phyloP scores from a whole-genome alignment of 2,113 vertebrate species.

The Forbesichthys agassizii region DNA sequence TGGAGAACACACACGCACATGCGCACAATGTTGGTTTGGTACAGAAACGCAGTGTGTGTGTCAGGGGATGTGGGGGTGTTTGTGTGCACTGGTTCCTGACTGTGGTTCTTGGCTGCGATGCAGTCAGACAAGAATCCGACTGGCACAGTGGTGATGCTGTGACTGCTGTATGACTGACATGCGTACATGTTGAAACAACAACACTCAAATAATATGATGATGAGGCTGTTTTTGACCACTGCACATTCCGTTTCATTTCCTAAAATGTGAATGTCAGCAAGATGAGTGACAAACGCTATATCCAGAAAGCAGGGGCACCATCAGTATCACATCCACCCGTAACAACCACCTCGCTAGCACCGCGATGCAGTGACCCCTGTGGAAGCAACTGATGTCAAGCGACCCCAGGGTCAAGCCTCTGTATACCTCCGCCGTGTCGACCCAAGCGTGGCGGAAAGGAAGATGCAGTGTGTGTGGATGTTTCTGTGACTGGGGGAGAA shows the following conservation, averaged over 20 bases:
- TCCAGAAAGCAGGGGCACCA: too few relatives aligned
- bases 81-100: constrained; percentile 34
- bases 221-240: too few relatives aligned
- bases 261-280: neutral
- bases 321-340: too few relatives aligned
- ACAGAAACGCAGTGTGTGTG: constrained; percentile 23
- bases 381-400: too few relatives aligned
- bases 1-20: constrained; percentile 29
- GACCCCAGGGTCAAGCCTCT: too few relatives aligned
- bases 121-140: constrained; percentile 49
- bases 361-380: too few relatives aligned
- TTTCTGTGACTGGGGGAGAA: constrained; percentile 46
- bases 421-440: too few relatives aligned
- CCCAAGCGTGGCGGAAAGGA: neutral
- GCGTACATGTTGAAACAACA: constrained; percentile 3
- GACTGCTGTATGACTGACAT: constrained; percentile 34
- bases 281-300: too few relatives aligned
- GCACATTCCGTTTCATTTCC: too few relatives aligned
- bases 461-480: constrained; percentile 15
- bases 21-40: constrained; percentile 27
- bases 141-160: constrained; percentile 39
- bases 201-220: neutral
- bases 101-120: constrained; percentile 34
- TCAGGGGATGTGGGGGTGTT: constrained; percentile 29
- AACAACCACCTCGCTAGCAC: too few relatives aligned